These are phyloP conservation scores for Digitonthophagus gazella DNA, from an alignment of 2,888 invertebrate species.

Conservation along the genomic window DNA sequence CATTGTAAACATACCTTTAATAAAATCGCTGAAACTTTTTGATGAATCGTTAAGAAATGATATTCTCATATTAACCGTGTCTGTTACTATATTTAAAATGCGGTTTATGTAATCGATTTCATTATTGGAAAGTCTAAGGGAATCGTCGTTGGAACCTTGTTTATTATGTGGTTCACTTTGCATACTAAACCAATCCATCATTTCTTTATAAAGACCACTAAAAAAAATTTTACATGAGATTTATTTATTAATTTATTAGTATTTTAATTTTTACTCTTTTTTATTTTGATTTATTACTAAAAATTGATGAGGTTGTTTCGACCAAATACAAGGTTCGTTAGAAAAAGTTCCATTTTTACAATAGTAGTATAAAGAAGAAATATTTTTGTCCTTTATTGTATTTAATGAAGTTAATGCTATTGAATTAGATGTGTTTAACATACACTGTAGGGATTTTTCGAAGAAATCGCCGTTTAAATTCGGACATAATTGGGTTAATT, in stretches of 20 bases:
- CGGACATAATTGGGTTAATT: conserved; percentile 58
- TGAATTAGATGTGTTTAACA: conserved; percentile 51
- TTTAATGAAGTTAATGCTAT: conserved; percentile 56
- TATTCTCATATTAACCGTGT: too few species aligned
- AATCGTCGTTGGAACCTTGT: neutral
- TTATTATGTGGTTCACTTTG: neutral
- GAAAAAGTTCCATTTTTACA: conserved; percentile 43
- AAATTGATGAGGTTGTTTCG: conserved; percentile 62
- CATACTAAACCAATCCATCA: neutral
- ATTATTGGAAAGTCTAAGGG: neutral
- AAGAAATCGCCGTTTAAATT: conserved; percentile 22
- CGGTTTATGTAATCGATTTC: too few species aligned
- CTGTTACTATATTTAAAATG: too few species aligned
- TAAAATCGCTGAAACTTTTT: too few species aligned
- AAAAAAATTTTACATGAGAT: neutral
- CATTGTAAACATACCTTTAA: too few species aligned
- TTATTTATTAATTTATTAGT: neutral
- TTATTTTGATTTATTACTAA: conserved; percentile 59
- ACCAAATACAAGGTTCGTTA: conserved; percentile 57
- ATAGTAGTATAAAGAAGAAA: conserved; percentile 27
- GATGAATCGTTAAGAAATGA: too few species aligned
- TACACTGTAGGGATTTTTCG: conserved; percentile 55
- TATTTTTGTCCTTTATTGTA: conserved; percentile 38
- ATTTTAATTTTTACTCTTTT: conserved; percentile 27
- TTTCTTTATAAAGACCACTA: neutral